A percentile compares a stretch with the other conserved stretches of the same genome.
Evolutionary conservation across 2,888 invertebrate genomes (phyloP).

Genomic region (Zeuzera pyrina): DNA sequence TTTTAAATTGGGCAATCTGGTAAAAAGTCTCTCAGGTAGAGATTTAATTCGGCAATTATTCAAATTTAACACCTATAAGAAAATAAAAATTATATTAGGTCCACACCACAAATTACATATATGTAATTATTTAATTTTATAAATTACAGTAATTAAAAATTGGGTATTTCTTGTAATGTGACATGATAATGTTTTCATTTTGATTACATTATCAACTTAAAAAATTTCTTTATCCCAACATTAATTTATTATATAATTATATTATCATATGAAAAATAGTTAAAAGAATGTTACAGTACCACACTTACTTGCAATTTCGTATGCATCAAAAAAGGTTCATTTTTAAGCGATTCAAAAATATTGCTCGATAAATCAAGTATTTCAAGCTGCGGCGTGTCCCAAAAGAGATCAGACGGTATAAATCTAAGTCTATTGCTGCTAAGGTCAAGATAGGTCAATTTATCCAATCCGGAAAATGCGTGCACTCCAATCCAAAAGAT

Average conservation of each 20-base stretch:
- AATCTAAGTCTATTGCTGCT: slow-evolving; percentile 75
- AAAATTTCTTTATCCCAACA: neutral
- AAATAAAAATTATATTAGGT: neutral
- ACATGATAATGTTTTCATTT: neutral
- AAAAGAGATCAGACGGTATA: slow-evolving; percentile 69
- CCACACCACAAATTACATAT: too few species aligned
- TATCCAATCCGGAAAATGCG: slow-evolving; percentile 68
- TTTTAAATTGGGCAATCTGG: slow-evolving; percentile 66
- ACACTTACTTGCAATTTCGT: slow-evolving; percentile 47
- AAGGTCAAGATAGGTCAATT: slow-evolving; percentile 69
- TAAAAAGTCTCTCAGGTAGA: slow-evolving; percentile 64
- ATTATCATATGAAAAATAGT: neutral
- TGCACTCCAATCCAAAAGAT: slow-evolving; percentile 76
- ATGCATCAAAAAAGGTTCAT: slow-evolving; percentile 73
- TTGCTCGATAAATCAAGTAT: slow-evolving; percentile 75
- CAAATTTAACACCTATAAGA: slow-evolving; percentile 69
- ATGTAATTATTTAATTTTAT: too few species aligned
- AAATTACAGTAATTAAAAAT: neutral
- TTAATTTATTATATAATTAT: neutral
- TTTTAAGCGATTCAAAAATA: slow-evolving; percentile 69
- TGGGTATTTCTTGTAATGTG: neutral
- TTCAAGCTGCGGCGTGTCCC: slow-evolving; percentile 63
- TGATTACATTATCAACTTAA: neutral
- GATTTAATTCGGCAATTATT: slow-evolving; percentile 73
- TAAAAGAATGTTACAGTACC: too few species aligned